Evolutionary conservation across 2,888 invertebrate genomes (phyloP), one percentile per base, ranked within the genome.

Genomic region (Lathronympha strigana): DNA sequence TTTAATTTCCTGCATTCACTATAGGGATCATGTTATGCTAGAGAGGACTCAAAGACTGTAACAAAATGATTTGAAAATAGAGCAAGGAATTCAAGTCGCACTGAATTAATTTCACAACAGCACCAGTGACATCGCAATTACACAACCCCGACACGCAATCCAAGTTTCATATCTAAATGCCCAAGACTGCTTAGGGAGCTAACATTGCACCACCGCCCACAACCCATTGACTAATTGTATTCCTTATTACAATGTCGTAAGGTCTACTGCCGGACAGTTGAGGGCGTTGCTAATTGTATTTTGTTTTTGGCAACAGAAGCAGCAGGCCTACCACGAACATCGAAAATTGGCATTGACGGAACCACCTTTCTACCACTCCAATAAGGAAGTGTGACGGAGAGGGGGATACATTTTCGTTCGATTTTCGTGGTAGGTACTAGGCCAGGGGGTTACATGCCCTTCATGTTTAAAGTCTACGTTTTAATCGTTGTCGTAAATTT

Each of bases 91-190:
- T 60, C 60, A 40, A 40, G 40, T 17, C 40, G 45, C 58, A 45
- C 53, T 43, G 58, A 60, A 64, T 64, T 64, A 64, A 64, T 64
- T 53, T 64, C 19, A 36, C 19, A 21, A 61, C 40, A 54, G 40
- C 31, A 19, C 58, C 53, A 19, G 50, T 49, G 38, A 62, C 58
- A 54, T 67, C 33, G 61, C 49, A 68, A 64, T 61, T 64, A 60
- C 15, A 36, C n/a, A 28, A 8, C n/a, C 13, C 15, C 28, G 51
- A 15, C 64, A 64, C 60, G 64, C 53, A 17, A 58, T 17, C 19
- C 4, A 17, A n/a, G 15, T 17, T 15, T 15, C n/a, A 23, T 25
- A 15, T 15, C 1, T 4, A n/a, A 19, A 5, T 49, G 49, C 55
- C 49, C 28, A 15, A 13, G 63, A 1, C 55, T 49, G 9, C 63